Conservation (phyloP, 2,113 vertebrate species). For the Oryzias curvinotus region DNA sequence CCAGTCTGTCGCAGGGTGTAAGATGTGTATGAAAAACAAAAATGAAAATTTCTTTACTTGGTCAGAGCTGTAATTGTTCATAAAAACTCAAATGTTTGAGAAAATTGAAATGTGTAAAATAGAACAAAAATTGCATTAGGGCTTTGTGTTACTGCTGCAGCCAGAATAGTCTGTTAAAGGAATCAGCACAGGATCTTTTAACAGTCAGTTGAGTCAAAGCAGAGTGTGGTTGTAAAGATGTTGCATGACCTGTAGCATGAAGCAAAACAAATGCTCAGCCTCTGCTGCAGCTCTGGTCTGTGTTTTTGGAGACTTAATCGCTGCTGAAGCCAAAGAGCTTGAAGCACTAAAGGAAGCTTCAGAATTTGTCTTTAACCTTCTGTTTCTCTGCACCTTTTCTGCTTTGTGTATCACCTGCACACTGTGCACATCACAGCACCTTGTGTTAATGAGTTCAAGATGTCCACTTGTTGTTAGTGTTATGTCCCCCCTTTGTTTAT, state of each 20-base stretch:
- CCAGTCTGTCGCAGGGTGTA: too few relatives aligned
- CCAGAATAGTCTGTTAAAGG: conserved; percentile 7
- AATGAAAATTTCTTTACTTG: too few relatives aligned
- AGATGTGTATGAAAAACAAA: too few relatives aligned
- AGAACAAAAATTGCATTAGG: neutral
- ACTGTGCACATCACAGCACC: conserved; percentile 31
- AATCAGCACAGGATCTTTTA: conserved; percentile 19
- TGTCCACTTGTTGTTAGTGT: conserved; percentile 62
- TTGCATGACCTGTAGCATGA: conserved; percentile 16
- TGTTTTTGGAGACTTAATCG: conserved; percentile 17
- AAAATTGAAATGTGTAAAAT: neutral
- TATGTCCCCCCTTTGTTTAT: conserved; percentile 25
- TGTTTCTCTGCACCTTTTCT: conserved; percentile 28
- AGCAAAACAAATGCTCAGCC: conserved; percentile 14
- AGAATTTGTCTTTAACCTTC: conserved; percentile 29
- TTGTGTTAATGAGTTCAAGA: conserved; percentile 53
- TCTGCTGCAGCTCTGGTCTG: conserved; percentile 24
- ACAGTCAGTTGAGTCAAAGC: conserved; percentile 7
- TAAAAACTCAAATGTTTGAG: neutral
- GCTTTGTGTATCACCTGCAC: conserved; percentile 35
- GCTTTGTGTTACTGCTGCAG: conserved; percentile 9
- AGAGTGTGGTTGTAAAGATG: conserved; percentile 20
- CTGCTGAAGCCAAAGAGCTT: conserved; percentile 23
- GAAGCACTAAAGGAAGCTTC: conserved; percentile 28
- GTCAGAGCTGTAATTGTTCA: too few relatives aligned